phyloP scores from a whole-genome alignment of 2,113 vertebrate species.

The Dicentrarchus labrax region DNA sequence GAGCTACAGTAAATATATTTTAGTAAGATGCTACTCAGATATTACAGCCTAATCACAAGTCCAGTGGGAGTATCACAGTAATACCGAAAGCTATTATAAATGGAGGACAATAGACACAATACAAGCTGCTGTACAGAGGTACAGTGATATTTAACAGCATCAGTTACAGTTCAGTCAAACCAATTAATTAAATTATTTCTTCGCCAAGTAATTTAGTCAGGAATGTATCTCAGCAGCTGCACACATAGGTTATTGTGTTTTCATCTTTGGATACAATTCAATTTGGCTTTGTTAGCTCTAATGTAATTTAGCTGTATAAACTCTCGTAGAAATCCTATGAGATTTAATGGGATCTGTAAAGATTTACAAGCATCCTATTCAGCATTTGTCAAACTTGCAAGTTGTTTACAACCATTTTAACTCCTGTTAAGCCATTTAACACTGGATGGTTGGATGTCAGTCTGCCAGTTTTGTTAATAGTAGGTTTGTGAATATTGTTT shows the following conservation, averaged over 20 bases:
- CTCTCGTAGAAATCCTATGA: neutral
- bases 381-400: too few species aligned
- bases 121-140: neutral
- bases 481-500: too few species aligned
- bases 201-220: neutral
- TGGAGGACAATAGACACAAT: neutral
- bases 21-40: neutral
- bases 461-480: too few species aligned
- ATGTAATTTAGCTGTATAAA: neutral
- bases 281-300: neutral
- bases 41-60: slow-evolving; percentile 1
- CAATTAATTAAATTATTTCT: neutral
- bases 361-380: neutral
- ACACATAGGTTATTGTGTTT: neutral
- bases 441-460: too few species aligned
- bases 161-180: neutral
- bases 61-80: neutral
- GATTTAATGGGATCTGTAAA: neutral
- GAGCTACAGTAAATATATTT: slow-evolving; percentile 44
- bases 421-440: too few species aligned
- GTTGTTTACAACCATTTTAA: too few species aligned
- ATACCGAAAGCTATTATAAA: neutral
- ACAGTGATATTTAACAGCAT: slow-evolving; percentile 1
- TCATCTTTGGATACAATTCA: neutral
- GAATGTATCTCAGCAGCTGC: neutral